These are phyloP conservation scores for Bovichtus diacanthus DNA, from an alignment of 2,797 vertebrate genomes.

Conservation along the genomic window DNA sequence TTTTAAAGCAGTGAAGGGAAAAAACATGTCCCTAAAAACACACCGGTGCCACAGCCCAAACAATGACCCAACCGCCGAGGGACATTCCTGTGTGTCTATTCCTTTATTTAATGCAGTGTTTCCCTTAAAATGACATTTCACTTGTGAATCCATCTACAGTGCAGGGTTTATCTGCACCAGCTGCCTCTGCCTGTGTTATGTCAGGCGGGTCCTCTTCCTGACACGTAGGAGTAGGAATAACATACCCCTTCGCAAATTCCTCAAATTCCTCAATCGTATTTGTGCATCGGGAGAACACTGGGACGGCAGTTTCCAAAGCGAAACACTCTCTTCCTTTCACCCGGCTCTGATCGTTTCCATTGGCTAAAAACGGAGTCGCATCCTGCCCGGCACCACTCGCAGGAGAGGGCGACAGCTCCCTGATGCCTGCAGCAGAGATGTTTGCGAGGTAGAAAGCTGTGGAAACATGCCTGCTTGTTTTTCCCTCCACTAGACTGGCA, in stretches of 20 bases:
- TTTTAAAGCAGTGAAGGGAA: constrained; percentile 44
- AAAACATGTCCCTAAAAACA: constrained; percentile 61
- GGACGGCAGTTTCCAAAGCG: constrained; percentile 50
- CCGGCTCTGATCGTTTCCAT: constrained; percentile 2
- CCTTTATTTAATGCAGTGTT: constrained; percentile 35
- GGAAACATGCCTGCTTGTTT: constrained; percentile 65
- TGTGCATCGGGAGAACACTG: constrained; percentile 37
- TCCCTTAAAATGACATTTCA: constrained; percentile 18
- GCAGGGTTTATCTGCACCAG: constrained; percentile 35
- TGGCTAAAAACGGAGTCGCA: constrained; percentile 20
- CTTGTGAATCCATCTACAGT: constrained; percentile 14
- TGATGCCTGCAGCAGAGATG: constrained; percentile 18
- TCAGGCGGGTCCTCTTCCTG: constrained; percentile 75
- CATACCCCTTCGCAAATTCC: constrained; percentile 70
- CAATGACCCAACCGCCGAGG: constrained; percentile 53
- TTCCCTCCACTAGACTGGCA: constrained; percentile 42
- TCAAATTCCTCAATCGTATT: constrained; percentile 63
- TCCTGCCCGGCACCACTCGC: constrained; percentile 19
- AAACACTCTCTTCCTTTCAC: constrained; percentile 68
- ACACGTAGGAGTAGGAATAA: constrained; percentile 65
- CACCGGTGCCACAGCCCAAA: constrained; percentile 40
- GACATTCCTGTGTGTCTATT: constrained; percentile 58
- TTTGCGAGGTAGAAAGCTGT: constrained; percentile 46
- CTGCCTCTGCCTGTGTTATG: constrained; percentile 58
- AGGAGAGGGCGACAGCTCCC: constrained; percentile 7